Conservation (phyloP, 1,140 invertebrate species). For the Ectropis grisescens region DNA sequence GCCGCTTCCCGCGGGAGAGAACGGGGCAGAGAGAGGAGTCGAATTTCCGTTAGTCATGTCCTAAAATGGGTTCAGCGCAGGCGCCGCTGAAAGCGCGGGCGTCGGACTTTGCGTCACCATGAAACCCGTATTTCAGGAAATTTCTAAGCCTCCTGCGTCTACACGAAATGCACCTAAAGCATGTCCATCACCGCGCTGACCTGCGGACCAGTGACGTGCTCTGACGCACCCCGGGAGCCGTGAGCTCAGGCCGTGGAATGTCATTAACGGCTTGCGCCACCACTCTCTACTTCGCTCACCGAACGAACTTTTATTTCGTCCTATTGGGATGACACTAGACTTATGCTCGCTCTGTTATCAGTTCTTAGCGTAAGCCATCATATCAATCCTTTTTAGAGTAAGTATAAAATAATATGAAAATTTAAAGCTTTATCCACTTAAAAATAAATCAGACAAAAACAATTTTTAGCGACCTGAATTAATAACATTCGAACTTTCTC, state of each 20-base stretch:
- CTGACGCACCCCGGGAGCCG: conserved; percentile 45
- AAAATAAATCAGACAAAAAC: too few relatives aligned
- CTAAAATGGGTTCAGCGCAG: conserved; percentile 75
- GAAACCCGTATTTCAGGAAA: conserved; percentile 65
- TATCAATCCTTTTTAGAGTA: too few relatives aligned
- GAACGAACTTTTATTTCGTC: not conserved
- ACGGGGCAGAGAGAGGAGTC: conserved; percentile 69
- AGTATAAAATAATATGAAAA: too few relatives aligned
- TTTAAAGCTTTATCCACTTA: too few relatives aligned
- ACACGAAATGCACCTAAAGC: conserved; percentile 36
- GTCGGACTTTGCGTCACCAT: conserved; percentile 60
- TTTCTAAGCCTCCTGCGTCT: conserved; percentile 24
- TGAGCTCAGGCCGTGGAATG: conserved; percentile 47
- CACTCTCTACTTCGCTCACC: conserved; percentile 10
- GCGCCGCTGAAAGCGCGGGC: conserved; percentile 67
- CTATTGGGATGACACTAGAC: too few relatives aligned
- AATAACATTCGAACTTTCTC: too few relatives aligned
- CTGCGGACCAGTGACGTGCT: conserved; percentile 38
- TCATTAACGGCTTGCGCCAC: conserved; percentile 49
- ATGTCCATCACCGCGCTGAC: conserved; percentile 21
- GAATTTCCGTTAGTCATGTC: conserved; percentile 75
- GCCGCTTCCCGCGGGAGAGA: conserved; percentile 52
- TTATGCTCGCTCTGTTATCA: too few relatives aligned
- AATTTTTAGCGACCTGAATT: too few relatives aligned
- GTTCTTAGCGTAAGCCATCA: not conserved